Evolutionary conservation across 1,140 invertebrate genomes (phyloP).

Genomic region (Drusus annulatus): DNA sequence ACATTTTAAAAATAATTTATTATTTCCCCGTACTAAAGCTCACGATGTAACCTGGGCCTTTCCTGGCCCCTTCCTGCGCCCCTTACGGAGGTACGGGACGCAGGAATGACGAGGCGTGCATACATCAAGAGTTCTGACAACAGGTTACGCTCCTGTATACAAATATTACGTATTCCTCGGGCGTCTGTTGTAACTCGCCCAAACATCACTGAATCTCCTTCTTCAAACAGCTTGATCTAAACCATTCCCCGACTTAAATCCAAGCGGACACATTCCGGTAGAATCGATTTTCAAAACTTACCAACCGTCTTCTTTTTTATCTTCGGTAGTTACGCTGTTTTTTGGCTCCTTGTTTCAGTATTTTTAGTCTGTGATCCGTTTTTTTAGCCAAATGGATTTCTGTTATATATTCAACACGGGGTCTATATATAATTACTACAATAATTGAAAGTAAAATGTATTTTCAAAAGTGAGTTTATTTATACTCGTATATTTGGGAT

Average conservation of each 20-base stretch:
- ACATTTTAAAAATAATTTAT: too few species aligned
- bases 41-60: not conserved
- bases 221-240: conserved; percentile 23
- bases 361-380: too few species aligned
- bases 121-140: conserved; percentile 43
- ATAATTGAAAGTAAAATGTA: too few species aligned
- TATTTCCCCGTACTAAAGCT: not conserved
- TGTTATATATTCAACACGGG: too few species aligned
- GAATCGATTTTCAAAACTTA: conserved; percentile 10
- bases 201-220: conserved; percentile 18
- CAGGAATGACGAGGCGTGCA: conserved; percentile 33
- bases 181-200: conserved; percentile 11
- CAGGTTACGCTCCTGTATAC: conserved; percentile 38
- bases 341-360: too few species aligned
- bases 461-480: too few species aligned
- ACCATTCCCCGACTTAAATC: not conserved
- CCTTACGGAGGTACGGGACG: too few species aligned
- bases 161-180: conserved; percentile 15
- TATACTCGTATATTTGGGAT: too few species aligned
- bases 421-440: too few species aligned
- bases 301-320: too few species aligned
- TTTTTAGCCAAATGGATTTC: too few species aligned
- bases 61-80: not conserved
- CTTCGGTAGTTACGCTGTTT: too few species aligned
- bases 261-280: conserved; percentile 25